Conservation (phyloP, 2,113 vertebrate species). For the Alethe diademata region DNA sequence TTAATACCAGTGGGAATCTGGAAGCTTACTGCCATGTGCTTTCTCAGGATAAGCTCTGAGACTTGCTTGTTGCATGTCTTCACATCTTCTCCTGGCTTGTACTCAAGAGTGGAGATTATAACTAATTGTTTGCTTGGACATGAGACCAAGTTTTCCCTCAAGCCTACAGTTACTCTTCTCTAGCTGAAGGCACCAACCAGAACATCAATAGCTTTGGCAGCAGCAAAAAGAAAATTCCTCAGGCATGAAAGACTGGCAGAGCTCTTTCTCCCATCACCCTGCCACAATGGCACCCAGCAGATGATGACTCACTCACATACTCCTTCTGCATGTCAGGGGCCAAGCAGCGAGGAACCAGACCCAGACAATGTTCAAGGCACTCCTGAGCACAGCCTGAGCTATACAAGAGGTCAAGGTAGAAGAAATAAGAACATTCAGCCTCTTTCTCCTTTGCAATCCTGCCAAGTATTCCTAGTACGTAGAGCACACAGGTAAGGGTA, state of each 20-base stretch:
- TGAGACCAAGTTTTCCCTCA: not conserved
- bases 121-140: slow-evolving; percentile 21
- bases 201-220: not conserved
- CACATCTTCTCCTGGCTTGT: slow-evolving; percentile 20
- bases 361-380: not conserved
- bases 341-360: not conserved
- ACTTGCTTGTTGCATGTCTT: not conserved
- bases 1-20: slow-evolving; percentile 30
- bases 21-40: slow-evolving; percentile 47
- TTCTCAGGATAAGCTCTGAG: slow-evolving; percentile 5
- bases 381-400: not conserved
- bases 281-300: not conserved
- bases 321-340: not conserved
- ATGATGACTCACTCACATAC: not conserved
- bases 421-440: not conserved
- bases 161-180: not conserved
- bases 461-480: not conserved
- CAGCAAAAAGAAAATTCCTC: not conserved
- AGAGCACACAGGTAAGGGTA: not conserved
- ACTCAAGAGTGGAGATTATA: slow-evolving; percentile 38
- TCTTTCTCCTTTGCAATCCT: not conserved
- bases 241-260: not conserved
- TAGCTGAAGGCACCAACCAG: not conserved
- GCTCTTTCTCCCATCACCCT: not conserved
- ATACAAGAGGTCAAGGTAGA: not conserved